phyloP scores from a whole-genome alignment of 2,113 vertebrate species.

The Polypterus bichir region DNA sequence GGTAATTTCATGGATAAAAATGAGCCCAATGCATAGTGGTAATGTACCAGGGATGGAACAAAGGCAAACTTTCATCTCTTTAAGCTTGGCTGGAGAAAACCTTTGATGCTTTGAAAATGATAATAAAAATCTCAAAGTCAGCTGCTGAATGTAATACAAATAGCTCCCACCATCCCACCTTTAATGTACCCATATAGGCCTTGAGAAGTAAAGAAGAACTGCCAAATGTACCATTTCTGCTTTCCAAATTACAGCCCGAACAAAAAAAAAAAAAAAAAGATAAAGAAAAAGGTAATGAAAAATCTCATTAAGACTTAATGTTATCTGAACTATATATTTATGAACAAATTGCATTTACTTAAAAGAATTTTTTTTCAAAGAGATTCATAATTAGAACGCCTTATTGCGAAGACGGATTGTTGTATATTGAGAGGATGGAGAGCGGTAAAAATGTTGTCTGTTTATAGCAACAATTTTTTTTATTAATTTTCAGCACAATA shows the following conservation, averaged over 20 bases:
- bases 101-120: constrained; percentile 76
- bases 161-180: constrained; percentile 40
- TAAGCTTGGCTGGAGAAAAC: constrained; percentile 67
- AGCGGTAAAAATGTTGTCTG: no score
- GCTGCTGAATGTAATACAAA: constrained; percentile 49
- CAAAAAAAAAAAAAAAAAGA: constrained; percentile 44
- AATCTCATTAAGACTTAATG: constrained; percentile 42
- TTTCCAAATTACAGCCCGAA: constrained; percentile 46
- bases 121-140: constrained; percentile 68
- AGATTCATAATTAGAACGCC: no score
- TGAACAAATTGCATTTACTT: constrained; percentile 33
- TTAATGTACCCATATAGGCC: constrained; percentile 52
- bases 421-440: no score
- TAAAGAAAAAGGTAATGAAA: constrained; percentile 27
- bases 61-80: constrained; percentile 73
- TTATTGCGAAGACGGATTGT: no score
- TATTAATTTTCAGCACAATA: no score
- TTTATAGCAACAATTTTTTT: no score
- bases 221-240: constrained; percentile 44
- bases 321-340: constrained; percentile 37
- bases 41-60: constrained; percentile 69
- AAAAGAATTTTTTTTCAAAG: constrained; percentile 21
- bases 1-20: constrained; percentile 75
- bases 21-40: constrained; percentile 66
- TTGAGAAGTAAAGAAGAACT: constrained; percentile 21